Evolutionary conservation across 2,797 vertebrate genomes (phyloP).

Genomic region (Todus mexicanus): DNA sequence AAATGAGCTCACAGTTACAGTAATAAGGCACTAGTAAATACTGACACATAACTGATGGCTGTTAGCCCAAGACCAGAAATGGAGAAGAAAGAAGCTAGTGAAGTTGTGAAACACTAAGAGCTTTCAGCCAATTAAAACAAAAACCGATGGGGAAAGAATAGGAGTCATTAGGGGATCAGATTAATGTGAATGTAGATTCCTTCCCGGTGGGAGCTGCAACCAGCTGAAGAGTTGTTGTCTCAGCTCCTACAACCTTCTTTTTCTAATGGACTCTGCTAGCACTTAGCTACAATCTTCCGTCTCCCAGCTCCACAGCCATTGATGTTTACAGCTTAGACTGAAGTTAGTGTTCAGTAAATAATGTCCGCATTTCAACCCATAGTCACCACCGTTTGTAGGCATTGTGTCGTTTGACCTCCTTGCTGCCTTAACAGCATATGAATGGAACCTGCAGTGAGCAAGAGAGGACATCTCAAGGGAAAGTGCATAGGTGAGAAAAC

Average conservation of each 20-base stretch:
- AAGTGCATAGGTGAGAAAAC: not conserved
- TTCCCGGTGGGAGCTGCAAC: conserved; percentile 11
- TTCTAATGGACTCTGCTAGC: conserved; percentile 31
- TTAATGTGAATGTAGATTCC: conserved; percentile 59
- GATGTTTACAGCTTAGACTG: not conserved
- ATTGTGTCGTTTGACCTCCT: not conserved
- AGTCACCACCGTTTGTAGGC: not conserved
- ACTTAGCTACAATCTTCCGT: not conserved
- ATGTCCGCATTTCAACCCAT: not conserved
- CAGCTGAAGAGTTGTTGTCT: not conserved
- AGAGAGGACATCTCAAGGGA: not conserved
- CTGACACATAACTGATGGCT: not conserved
- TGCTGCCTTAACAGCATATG: not conserved
- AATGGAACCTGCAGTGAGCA: not conserved
- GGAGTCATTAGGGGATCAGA: conserved; percentile 48
- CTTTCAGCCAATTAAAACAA: conserved; percentile 18
- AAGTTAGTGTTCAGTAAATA: not conserved
- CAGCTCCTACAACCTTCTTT: conserved; percentile 26
- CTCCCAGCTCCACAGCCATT: conserved; percentile 13
- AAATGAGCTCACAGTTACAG: not conserved
- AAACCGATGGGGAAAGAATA: not conserved
- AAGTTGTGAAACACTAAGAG: not conserved
- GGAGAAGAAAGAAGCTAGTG: not conserved
- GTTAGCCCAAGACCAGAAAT: not conserved
- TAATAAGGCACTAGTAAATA: not conserved